phyloP scores from a whole-genome alignment of 2,113 vertebrate species.

The Grammomys dolichurus region DNA sequence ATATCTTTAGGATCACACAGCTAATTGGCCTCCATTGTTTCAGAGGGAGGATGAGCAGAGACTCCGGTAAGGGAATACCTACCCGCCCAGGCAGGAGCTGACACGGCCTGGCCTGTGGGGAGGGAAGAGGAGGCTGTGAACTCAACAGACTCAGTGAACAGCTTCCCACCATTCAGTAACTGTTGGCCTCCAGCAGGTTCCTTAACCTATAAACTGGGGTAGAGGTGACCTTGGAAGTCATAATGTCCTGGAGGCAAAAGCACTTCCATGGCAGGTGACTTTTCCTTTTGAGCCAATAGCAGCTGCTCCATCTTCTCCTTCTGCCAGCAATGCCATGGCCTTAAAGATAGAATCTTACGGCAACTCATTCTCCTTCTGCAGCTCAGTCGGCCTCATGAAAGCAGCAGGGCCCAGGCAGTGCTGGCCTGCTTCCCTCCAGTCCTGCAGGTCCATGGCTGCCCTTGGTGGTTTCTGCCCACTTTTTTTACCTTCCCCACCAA shows the following conservation, averaged over 20 bases:
- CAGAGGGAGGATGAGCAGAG: neutral
- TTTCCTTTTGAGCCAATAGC: neutral
- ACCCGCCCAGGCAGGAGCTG: neutral
- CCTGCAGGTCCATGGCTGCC: neutral
- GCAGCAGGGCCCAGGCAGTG: accelerated
- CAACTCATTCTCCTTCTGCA: neutral
- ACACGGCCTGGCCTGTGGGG: too few relatives aligned
- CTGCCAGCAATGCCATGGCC: neutral
- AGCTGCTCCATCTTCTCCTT: neutral
- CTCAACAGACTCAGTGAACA: neutral
- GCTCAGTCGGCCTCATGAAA: neutral
- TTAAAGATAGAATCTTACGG: neutral
- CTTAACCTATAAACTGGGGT: neutral
- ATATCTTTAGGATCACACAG: neutral
- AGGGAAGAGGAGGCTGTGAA: neutral
- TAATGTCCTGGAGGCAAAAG: neutral
- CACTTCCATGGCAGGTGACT: neutral
- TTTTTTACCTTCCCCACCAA: neutral
- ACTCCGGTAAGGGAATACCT: neutral
- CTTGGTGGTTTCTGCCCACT: too few relatives aligned
- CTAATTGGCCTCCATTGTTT: neutral
- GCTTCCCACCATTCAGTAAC: neutral
- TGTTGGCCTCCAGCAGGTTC: neutral
- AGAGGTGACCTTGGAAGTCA: neutral
- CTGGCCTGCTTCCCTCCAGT: too few relatives aligned